Evolutionary conservation across 2,888 invertebrate genomes (phyloP).

Genomic region (Drosophila mettleri): DNA sequence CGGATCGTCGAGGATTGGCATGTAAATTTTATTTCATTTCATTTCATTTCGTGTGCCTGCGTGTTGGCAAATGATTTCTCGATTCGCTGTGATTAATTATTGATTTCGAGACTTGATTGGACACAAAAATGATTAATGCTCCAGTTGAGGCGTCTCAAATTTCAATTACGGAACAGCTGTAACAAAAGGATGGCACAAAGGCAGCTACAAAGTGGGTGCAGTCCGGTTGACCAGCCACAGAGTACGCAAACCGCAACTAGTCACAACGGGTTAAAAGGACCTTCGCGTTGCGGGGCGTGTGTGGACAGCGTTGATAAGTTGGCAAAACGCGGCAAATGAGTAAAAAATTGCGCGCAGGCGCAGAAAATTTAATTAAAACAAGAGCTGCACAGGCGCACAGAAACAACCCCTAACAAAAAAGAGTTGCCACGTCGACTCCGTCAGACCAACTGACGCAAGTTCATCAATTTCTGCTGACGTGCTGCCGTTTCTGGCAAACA

Average conservation of each 20-base stretch:
- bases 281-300: constrained; percentile 36
- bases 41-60: background rate
- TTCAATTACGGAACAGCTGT: constrained; percentile 36
- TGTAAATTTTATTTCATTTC: constrained; percentile 11
- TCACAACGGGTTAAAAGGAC: constrained; percentile 42
- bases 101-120: constrained; percentile 66
- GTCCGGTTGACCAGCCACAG: constrained; percentile 23
- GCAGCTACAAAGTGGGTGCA: constrained; percentile 16
- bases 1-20: constrained; percentile 35
- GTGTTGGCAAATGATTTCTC: constrained; percentile 65
- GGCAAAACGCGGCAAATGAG: constrained; percentile 58
- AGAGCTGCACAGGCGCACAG: constrained; percentile 19
- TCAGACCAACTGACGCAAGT: constrained; percentile 69
- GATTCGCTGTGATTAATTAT: constrained; percentile 73
- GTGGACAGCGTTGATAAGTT: constrained; percentile 33
- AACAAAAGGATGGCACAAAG: background rate
- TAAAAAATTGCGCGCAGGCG: constrained; percentile 75
- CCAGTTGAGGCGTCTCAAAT: constrained; percentile 31
- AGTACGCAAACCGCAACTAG: constrained; percentile 32
- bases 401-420: constrained; percentile 29
- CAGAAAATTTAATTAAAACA: constrained; percentile 78
- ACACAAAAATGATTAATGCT: constrained; percentile 38
- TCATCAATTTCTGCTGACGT: constrained; percentile 67
- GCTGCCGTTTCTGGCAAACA: constrained; percentile 25
- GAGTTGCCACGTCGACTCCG: constrained; percentile 33